Base-by-base conservation (phyloP, 2,888 invertebrate species). In the Actias luna region DNA sequence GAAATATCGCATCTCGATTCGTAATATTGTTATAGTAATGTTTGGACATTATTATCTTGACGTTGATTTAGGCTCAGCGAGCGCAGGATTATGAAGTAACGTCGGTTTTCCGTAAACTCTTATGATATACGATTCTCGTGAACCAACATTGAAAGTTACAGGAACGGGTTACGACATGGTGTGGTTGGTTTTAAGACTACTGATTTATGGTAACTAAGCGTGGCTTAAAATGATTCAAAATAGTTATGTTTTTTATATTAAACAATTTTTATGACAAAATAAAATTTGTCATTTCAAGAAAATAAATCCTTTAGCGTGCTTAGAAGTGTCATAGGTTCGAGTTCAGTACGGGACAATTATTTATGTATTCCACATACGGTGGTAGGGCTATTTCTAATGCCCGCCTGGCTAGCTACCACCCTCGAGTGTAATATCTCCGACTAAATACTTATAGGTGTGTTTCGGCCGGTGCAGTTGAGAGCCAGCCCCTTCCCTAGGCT, bases 21-120 rank as follows among this genome's bases (percentile, higher is more conserved):
- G 68, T 66, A 68, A 77, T 75, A 75, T 77, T 77, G 76, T 77
- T 75, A 72, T 76, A 69, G 67, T 70, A 62, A 59, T 82, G 79
- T 83, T 83, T 81, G 78, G 73, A 73, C 77, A 80, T 77, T 79
- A 80, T 83, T 82, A 83, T 83, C 82, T 79, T 70, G 76, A 69
- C 77, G 77, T 81, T 83, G 76, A 76, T 78, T 78, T 80, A 78
- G 79, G 81, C 73, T 72, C 76, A 74, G 74, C 75, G 76, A 73
- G 73, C 75, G 71, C 74, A 69, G 75, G 77, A 77, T 77, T 76
- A 79, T 63, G 63, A 33, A 33, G 46, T 50, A 50, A 35, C 60
- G 50, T 46, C n/a, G 33, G 60, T 46, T 60, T 50, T 50, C 27
- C 55, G 35, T 50, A 60, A 60, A 60, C 60, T 18, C 50, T 2